Conservation (phyloP, 2,113 vertebrate species). For the Corythoichthys haematopterus region DNA sequence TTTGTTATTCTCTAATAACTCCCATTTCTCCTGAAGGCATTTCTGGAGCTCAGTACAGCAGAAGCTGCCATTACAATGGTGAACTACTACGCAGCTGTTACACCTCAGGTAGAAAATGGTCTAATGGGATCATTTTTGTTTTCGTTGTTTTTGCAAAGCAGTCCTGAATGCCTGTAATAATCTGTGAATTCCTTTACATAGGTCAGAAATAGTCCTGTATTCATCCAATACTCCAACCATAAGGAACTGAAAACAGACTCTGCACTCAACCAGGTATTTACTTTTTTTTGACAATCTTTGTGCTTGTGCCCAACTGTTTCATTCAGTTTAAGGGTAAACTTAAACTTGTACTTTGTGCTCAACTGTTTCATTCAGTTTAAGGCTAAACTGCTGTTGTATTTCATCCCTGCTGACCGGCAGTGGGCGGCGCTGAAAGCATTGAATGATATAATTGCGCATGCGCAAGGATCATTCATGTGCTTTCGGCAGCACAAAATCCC, state of each 20-base stretch:
- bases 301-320: too few species aligned
- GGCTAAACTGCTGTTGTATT: too few species aligned
- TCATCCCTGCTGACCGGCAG: too few species aligned
- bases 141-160: neutral
- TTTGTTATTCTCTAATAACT: neutral
- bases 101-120: constrained; percentile 88
- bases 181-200: constrained; percentile 73
- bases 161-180: neutral
- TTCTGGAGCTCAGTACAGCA: constrained; percentile 94
- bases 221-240: constrained; percentile 97
- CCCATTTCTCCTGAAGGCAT: constrained; percentile 73
- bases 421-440: too few species aligned
- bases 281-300: neutral
- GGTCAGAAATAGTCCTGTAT: constrained; percentile 92
- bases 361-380: too few species aligned
- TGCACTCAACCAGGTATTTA: constrained; percentile 80
- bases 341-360: too few species aligned
- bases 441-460: too few species aligned
- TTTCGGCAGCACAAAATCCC: too few species aligned
- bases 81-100: constrained; percentile 94
- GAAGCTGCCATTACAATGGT: constrained; percentile 97
- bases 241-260: constrained; percentile 98
- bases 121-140: constrained; percentile 40
- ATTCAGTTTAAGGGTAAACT: too few species aligned
- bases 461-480: too few species aligned